Evolutionary conservation across 2,888 invertebrate species (phyloP).

Genomic region (Hemithea aestivaria): DNA sequence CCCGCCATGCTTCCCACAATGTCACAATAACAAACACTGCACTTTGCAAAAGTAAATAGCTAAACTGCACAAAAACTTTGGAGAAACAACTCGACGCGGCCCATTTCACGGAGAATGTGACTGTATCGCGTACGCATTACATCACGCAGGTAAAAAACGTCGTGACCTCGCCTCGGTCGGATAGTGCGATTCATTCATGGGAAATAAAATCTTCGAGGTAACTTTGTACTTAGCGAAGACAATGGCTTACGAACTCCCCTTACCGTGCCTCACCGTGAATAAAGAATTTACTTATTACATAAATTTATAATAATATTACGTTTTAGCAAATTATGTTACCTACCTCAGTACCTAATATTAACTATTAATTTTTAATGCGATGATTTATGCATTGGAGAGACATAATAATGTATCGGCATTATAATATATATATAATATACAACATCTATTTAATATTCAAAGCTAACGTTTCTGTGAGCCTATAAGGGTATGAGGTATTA

Average conservation of each 20-base stretch:
- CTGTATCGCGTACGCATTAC: slow-evolving; percentile 50
- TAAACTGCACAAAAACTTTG: slow-evolving; percentile 8
- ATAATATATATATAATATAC: no score
- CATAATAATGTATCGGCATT: no score
- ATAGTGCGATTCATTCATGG: slow-evolving; percentile 63
- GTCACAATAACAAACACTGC: slow-evolving; percentile 2
- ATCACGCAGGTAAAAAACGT: slow-evolving; percentile 63
- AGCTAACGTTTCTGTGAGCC: no score
- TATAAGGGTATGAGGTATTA: no score
- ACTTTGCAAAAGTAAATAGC: neutral
- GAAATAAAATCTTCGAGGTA: slow-evolving; percentile 50
- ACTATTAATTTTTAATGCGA: no score
- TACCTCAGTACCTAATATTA: no score
- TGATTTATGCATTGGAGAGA: no score
- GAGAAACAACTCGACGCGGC: slow-evolving; percentile 14
- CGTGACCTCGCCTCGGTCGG: slow-evolving; percentile 59
- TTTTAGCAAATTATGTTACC: no score
- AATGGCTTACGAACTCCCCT: slow-evolving; percentile 39
- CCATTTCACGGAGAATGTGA: slow-evolving; percentile 34
- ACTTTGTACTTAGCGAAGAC: slow-evolving; percentile 43
- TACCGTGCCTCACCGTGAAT: slow-evolving; percentile 26
- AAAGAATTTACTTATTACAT: no score
- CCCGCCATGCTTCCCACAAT: slow-evolving; percentile 33
- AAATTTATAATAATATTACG: no score
- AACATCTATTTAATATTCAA: no score